Evolutionary conservation across 2,888 invertebrate species (phyloP).

Genomic region (Diloba caeruleocephala): DNA sequence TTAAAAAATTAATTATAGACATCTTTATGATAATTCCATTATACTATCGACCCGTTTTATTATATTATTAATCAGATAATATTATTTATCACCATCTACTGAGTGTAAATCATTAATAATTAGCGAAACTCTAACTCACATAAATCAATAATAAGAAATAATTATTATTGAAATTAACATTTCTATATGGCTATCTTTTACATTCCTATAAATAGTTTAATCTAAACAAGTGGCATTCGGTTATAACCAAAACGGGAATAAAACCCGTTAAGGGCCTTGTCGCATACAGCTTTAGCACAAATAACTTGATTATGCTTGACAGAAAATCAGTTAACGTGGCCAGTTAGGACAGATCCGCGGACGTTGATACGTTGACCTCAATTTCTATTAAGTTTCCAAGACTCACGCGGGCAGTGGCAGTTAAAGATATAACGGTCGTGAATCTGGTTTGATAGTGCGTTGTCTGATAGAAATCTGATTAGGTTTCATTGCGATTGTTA

Average conservation of each 20-base stretch:
- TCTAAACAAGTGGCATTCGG: conserved; percentile 57
- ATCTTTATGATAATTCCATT: conserved; percentile 1
- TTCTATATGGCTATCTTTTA: conserved; percentile 47
- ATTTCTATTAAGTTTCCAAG: conserved; percentile 32
- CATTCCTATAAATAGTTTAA: conserved; percentile 52
- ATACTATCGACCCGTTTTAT: conserved; percentile 1
- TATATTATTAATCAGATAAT: conserved; percentile 16
- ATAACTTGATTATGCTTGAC: conserved; percentile 66
- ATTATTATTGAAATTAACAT: conserved; percentile 34
- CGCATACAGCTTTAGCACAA: conserved; percentile 55
- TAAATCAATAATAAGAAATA: conserved; percentile 39
- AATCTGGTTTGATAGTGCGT: conserved; percentile 54
- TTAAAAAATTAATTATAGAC: too few relatives aligned
- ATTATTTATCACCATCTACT: conserved; percentile 23
- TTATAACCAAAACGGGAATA: conserved; percentile 57
- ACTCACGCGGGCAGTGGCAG: conserved; percentile 1
- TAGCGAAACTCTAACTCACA: conserved; percentile 8
- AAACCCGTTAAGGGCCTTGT: conserved; percentile 58
- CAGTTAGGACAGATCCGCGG: conserved; percentile 38
- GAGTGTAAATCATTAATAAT: conserved; percentile 40
- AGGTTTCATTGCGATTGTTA: conserved; percentile 61
- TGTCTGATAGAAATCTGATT: conserved; percentile 62
- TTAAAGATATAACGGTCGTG: conserved; percentile 9
- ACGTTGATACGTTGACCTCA: conserved; percentile 27
- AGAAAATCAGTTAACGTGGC: conserved; percentile 59